Percentiles rank a stretch among this genome's conserved stretches.
Conservation (phyloP, 1,140 invertebrate species). For the Brachionus manjavacas region DNA sequence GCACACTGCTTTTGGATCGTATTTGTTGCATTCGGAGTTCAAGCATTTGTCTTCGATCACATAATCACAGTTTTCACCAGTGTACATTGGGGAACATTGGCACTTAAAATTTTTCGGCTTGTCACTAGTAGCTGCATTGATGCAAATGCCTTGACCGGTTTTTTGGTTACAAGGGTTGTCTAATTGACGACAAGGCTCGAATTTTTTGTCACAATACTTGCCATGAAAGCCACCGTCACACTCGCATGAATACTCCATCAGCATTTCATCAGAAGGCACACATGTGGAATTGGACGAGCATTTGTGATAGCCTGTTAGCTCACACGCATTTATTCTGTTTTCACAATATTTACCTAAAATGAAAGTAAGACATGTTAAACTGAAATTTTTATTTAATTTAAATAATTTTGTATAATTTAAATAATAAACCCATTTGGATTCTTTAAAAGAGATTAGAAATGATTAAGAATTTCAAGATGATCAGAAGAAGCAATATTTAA, state of each 20-base stretch:
- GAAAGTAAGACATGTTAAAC: neutral
- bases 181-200: slow-evolving; percentile 1
- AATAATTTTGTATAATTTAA: neutral
- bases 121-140: neutral
- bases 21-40: slow-evolving; percentile 21
- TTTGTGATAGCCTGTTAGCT: neutral
- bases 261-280: slow-evolving; percentile 47
- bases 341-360: slow-evolving; percentile 42
- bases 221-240: slow-evolving; percentile 56
- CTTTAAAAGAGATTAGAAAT: no score
- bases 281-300: slow-evolving; percentile 15
- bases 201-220: slow-evolving; percentile 68
- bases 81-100: slow-evolving; percentile 25
- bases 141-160: slow-evolving; percentile 13
- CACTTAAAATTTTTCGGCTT: neutral
- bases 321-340: slow-evolving; percentile 2
- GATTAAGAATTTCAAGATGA: no score
- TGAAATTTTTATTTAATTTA: neutral
- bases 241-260: slow-evolving; percentile 26
- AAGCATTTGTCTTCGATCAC: neutral
- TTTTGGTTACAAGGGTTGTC: slow-evolving; percentile 21
- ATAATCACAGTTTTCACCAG: slow-evolving; percentile 34
- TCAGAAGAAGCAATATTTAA: no score
- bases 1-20: slow-evolving; percentile 33
- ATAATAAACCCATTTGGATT: no score